Percentiles rank a stretch among this genome's conserved stretches.
These are phyloP conservation scores for Tenthredo notha DNA, from an alignment of 2,888 invertebrate genomes.

Conservation along the genomic window DNA sequence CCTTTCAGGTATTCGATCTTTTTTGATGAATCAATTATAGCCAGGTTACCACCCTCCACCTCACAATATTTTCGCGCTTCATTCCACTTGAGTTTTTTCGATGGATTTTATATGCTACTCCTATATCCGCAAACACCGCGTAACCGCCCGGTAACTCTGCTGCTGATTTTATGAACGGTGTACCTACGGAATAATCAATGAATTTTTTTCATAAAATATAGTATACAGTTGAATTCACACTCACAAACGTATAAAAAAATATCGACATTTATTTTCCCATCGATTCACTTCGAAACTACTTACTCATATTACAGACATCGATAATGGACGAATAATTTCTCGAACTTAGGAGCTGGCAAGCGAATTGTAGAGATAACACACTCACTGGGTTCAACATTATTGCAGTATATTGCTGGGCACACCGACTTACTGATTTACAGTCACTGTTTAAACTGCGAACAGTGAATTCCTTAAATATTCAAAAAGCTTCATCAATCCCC, in stretches of 20 bases:
- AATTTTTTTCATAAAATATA: neutral
- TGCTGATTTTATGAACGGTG: neutral
- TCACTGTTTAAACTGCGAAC: neutral
- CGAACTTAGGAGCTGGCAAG: constrained; percentile 1
- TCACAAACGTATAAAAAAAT: neutral
- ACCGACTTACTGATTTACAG: neutral
- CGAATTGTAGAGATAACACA: neutral
- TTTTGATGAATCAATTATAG: neutral
- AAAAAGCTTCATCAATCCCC: neutral
- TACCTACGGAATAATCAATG: neutral
- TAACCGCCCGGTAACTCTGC: neutral
- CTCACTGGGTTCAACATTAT: neutral
- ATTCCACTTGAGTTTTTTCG: too few relatives aligned
- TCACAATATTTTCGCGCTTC: constrained; percentile 5
- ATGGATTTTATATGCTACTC: constrained; percentile 18
- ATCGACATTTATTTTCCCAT: too few relatives aligned
- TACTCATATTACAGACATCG: neutral
- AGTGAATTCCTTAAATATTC: neutral
- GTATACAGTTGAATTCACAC: neutral
- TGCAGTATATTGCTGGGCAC: neutral
- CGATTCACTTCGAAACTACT: neutral
- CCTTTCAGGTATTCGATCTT: neutral
- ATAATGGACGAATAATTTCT: neutral
- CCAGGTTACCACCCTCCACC: neutral
- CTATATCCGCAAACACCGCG: neutral